Evolutionary conservation across 2,113 vertebrate species (phyloP).

Genomic region (Mormyrus lacerda): DNA sequence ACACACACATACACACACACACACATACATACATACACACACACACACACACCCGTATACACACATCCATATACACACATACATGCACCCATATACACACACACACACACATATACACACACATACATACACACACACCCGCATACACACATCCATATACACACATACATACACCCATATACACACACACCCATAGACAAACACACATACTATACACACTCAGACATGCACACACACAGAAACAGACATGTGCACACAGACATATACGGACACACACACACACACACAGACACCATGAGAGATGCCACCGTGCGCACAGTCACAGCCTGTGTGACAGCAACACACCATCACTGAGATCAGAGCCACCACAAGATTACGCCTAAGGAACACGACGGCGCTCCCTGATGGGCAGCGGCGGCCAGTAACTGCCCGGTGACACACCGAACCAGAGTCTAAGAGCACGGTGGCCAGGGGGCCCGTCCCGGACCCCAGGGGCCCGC

Average conservation of each 20-base stretch:
- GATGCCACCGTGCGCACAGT: slow-evolving; percentile 44
- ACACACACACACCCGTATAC: not conserved
- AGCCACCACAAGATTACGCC: slow-evolving; percentile 42
- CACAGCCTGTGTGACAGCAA: slow-evolving; percentile 43
- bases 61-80: slow-evolving; percentile 21
- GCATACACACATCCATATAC: not conserved
- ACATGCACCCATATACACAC: slow-evolving; percentile 5
- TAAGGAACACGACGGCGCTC: slow-evolving; percentile 52
- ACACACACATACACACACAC: not conserved
- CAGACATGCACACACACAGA: not conserved
- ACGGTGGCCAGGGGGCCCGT: not conserved
- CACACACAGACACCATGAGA: slow-evolving; percentile 39
- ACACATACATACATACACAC: not conserved
- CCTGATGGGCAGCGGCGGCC: not conserved
- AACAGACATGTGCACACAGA: slow-evolving; percentile 9
- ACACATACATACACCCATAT: not conserved
- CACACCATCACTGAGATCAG: slow-evolving; percentile 59
- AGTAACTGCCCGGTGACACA: not conserved
- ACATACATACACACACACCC: slow-evolving; percentile 22
- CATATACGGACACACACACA: not conserved
- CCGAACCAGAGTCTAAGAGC: not conserved
- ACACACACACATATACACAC: not conserved
- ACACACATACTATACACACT: not conserved
- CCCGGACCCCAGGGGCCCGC: slow-evolving; percentile 27
- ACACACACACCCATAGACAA: no score